Evolutionary conservation across 2,888 invertebrate species (phyloP), one percentile per base, ranked within the genome.

Genomic region (Sycophila texana): DNA sequence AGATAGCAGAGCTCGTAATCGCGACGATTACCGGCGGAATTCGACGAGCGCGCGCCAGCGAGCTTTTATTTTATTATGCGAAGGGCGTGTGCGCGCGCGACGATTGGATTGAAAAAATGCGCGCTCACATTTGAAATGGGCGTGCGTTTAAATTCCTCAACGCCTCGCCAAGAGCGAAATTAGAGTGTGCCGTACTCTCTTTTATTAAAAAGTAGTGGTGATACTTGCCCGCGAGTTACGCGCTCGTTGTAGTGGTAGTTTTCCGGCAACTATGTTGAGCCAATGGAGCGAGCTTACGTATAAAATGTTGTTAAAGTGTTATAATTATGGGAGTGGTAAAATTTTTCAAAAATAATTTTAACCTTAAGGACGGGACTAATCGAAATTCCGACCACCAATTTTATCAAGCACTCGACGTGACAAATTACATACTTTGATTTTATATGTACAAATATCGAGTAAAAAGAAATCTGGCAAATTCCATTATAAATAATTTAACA

Each of bases 71-170:
- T 81, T 81, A 81, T 79, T 79, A 74, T 74, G 74, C 81, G 57
- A 76, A 66, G 66, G 73, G 73, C 18, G 78, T 74, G 47, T 3
- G 26, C 3, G 1, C 3, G 26, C 26, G 74, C 71, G 55, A 26
- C 81, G 79, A 81, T 79, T 79, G 79, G 74, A 81, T 81, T 79
- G 81, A 74, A 77, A 81, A 80, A 80, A 81, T 81, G 77, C 77
- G 66, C 55, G 26, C 18, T 65, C 55, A 70, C 68, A 68, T 39
- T 72, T 53, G 60, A 49, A 22, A 74, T 71, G 49, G 47, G 66
- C 72, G 67, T 22, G 74, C 65, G 71, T 74, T 75, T 73, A 78
- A 79, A 81, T 81, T 81, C 81, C 76, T 78, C 75, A 71, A 1
- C 75, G 75, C 76, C 65, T 68, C 57, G 47, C 57, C 67, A n/a